Percentiles rank a stretch among this genome's conserved stretches.
phyloP scores from a whole-genome alignment of 2,888 invertebrate species.

The Galeopsomyia nigrocyanea region DNA sequence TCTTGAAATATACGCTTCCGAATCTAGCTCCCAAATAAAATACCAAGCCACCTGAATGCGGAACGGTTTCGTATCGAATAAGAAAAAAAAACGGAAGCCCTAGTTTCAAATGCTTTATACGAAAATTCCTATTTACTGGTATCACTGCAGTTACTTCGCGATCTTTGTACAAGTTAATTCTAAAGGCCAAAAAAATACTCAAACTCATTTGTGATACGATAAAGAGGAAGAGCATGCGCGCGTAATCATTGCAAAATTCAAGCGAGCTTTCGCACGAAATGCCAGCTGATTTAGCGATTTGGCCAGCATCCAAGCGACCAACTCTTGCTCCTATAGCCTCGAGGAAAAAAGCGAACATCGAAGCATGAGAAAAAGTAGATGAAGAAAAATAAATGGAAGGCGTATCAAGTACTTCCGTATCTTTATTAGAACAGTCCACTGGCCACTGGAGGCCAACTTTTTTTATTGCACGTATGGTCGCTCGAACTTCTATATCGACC shows the following conservation, averaged over 20 bases:
- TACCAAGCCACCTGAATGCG: no score
- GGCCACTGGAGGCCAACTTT: conserved; percentile 22
- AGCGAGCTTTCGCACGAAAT: conserved; percentile 22
- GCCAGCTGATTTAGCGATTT: conserved; percentile 45
- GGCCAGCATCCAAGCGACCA: conserved; percentile 40
- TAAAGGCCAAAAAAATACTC: conserved; percentile 34
- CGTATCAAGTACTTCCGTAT: conserved; percentile 47
- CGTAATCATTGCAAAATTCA: conserved; percentile 39
- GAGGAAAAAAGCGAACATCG: conserved; percentile 16
- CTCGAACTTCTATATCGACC: conserved; percentile 34
- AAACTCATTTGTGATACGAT: conserved; percentile 35
- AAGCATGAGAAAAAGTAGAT: conserved; percentile 1
- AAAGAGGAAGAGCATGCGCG: conserved; percentile 33
- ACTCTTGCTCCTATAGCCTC: conserved; percentile 22
- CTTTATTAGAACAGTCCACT: conserved; percentile 43
- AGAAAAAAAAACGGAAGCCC: no score
- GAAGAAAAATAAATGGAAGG: conserved; percentile 31
- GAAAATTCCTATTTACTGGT: no score
- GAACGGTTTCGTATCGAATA: no score
- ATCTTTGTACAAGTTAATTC: conserved; percentile 25
- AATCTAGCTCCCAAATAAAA: no score
- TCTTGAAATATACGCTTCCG: no score
- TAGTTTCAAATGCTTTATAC: no score
- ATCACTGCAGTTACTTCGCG: background rate
- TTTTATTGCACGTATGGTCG: conserved; percentile 32